Evolutionary conservation across 2,888 invertebrate genomes (phyloP).

Genomic region (Rhingia campestris): DNA sequence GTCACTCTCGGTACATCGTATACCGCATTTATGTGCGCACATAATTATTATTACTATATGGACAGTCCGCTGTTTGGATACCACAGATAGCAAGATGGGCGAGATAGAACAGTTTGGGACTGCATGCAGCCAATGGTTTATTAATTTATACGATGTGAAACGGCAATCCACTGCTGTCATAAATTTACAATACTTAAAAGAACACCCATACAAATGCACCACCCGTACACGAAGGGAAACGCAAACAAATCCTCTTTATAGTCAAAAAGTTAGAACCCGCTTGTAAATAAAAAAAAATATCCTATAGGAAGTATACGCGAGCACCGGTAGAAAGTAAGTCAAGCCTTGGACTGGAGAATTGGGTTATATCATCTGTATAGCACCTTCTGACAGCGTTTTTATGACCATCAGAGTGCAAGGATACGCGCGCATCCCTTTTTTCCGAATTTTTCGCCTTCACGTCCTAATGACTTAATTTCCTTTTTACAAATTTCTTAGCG

Average conservation of each 20-base stretch:
- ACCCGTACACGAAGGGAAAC: conserved; percentile 13
- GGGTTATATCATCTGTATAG: conserved; percentile 71
- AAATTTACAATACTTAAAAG: conserved; percentile 71
- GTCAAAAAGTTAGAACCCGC: conserved; percentile 71
- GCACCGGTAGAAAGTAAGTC: conserved; percentile 48
- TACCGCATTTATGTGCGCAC: conserved; percentile 64
- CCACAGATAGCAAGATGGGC: conserved; percentile 16
- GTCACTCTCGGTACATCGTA: conserved; percentile 52
- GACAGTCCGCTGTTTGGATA: conserved; percentile 40
- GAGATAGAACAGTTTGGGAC: conserved; percentile 23
- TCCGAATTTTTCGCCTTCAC: conserved; percentile 48
- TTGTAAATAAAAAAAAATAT: conserved; percentile 34
- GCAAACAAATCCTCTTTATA: conserved; percentile 65
- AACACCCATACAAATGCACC: conserved; percentile 15
- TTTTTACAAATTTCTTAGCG: conserved; percentile 56
- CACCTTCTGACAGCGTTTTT: conserved; percentile 71
- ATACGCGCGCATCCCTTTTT: conserved; percentile 44
- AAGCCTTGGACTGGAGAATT: conserved; percentile 60
- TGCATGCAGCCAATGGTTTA: conserved; percentile 63
- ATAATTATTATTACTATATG: conserved; percentile 66
- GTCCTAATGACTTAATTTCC: conserved; percentile 73
- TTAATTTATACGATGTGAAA: conserved; percentile 72
- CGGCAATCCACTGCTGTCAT: conserved; percentile 63
- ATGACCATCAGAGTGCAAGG: conserved; percentile 52
- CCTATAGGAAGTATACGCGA: not conserved